Evolutionary conservation across 2,113 vertebrate species (phyloP).

Genomic region (Cyprinodon tularosa): DNA sequence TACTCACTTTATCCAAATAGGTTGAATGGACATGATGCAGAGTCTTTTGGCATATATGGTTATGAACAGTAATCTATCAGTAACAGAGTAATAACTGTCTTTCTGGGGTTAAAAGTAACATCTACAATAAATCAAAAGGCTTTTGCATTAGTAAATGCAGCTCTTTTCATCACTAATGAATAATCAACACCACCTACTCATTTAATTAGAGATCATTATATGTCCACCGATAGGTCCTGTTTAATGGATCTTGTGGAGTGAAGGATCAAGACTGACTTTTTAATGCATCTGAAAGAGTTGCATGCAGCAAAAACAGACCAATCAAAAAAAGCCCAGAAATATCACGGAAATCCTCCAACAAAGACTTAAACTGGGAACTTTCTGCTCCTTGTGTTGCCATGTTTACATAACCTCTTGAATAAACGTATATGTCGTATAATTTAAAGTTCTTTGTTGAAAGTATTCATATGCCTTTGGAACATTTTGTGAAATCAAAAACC

Average conservation of each 20-base stretch:
- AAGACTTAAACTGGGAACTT: not conserved
- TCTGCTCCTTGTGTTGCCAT: too few relatives aligned
- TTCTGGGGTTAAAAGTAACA: conserved; percentile 71
- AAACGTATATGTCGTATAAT: too few relatives aligned
- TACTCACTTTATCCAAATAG: conserved; percentile 70
- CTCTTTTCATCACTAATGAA: conserved; percentile 66
- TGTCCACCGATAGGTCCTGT: conserved; percentile 12
- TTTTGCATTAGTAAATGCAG: conserved; percentile 52
- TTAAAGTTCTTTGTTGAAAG: too few relatives aligned
- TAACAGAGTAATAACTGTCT: conserved; percentile 65
- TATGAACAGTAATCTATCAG: conserved; percentile 72
- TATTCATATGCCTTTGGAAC: too few relatives aligned
- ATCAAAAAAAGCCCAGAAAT: too few relatives aligned
- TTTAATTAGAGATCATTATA: conserved; percentile 37
- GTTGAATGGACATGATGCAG: conserved; percentile 60
- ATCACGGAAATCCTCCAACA: not conserved
- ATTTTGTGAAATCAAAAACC: too few relatives aligned
- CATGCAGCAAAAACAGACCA: not conserved
- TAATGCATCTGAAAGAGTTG: conserved; percentile 12
- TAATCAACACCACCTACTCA: conserved; percentile 63
- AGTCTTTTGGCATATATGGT: conserved; percentile 67
- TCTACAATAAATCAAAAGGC: conserved; percentile 66
- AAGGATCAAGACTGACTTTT: conserved; percentile 24
- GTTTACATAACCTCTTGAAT: too few relatives aligned
- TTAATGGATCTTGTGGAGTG: conserved; percentile 14